phyloP scores from a whole-genome alignment of 2,113 vertebrate genomes.

The Lasiurus borealis region DNA sequence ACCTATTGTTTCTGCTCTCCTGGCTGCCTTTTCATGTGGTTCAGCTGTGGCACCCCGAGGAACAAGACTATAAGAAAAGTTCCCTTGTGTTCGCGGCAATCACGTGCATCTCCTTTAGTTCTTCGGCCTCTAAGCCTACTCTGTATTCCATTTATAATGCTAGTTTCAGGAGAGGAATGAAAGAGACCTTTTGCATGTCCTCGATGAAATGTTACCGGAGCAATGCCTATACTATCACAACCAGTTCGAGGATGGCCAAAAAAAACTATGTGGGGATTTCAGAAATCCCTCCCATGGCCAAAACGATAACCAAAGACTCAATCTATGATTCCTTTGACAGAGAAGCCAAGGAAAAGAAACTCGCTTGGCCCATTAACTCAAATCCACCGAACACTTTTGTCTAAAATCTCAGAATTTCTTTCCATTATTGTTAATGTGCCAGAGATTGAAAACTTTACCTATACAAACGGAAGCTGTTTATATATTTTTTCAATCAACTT shows the following conservation, averaged over 20 bases:
- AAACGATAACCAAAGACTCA: constrained; percentile 90
- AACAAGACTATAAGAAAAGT: constrained; percentile 86
- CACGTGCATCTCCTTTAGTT: constrained; percentile 94
- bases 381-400: constrained; percentile 96
- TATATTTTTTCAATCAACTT: constrained; percentile 66
- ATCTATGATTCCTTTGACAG: constrained; percentile 94
- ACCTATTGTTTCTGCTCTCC: constrained; percentile 91
- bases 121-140: constrained; percentile 94
- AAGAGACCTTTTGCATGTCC: constrained; percentile 98
- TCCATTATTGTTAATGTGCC: neutral
- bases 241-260: constrained; percentile 95
- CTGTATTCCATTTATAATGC: constrained; percentile 94
- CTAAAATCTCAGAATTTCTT: constrained; percentile 78
- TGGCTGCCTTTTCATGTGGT: constrained; percentile 94
- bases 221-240: constrained; percentile 97
- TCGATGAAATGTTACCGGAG: constrained; percentile 98
- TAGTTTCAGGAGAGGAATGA: constrained; percentile 95
- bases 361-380: constrained; percentile 95
- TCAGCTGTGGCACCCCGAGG: constrained; percentile 94
- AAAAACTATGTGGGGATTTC: constrained; percentile 96
- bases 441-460: constrained; percentile 66
- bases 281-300: constrained; percentile 89
- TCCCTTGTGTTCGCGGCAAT: constrained; percentile 90
- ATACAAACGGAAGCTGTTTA: constrained; percentile 61
- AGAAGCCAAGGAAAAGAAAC: constrained; percentile 94